Conservation (phyloP, 1,140 invertebrate species). For the Ridgeia piscesae region DNA sequence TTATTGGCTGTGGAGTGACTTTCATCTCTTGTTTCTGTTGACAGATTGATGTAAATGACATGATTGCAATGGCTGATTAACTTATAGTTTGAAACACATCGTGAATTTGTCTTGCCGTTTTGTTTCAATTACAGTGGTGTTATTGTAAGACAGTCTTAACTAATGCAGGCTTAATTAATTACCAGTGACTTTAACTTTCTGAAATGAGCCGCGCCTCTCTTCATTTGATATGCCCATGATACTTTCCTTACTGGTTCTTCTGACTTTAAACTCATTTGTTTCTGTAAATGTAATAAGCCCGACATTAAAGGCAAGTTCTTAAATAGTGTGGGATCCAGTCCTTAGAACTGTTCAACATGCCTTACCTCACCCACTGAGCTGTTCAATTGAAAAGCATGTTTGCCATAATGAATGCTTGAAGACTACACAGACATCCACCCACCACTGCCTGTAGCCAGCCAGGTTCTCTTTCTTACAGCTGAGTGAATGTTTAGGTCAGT, state of each 20-base stretch:
- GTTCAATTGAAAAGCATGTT: too few relatives aligned
- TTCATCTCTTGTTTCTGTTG: neutral
- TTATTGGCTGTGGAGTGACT: neutral
- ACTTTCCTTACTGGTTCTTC: neutral
- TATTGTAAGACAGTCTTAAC: neutral
- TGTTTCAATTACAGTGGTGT: neutral
- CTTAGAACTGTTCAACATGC: too few relatives aligned
- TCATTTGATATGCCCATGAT: neutral
- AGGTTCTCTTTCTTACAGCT: too few relatives aligned
- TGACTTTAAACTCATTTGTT: neutral
- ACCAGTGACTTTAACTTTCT: neutral
- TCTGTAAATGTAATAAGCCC: neutral
- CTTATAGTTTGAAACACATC: neutral
- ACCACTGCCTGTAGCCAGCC: too few relatives aligned
- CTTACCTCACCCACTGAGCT: neutral
- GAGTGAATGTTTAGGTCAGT: too few relatives aligned
- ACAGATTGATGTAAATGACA: neutral
- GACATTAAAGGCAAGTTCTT: neutral
- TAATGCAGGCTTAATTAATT: neutral
- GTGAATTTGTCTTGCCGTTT: too few relatives aligned
- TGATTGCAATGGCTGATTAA: neutral
- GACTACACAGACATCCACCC: too few relatives aligned
- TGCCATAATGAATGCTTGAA: too few relatives aligned
- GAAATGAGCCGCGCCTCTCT: neutral
- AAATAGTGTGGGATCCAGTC: too few relatives aligned